Evolutionary conservation across 2,113 vertebrate genomes (phyloP).

Genomic region (Xiphophorus couchianus): DNA sequence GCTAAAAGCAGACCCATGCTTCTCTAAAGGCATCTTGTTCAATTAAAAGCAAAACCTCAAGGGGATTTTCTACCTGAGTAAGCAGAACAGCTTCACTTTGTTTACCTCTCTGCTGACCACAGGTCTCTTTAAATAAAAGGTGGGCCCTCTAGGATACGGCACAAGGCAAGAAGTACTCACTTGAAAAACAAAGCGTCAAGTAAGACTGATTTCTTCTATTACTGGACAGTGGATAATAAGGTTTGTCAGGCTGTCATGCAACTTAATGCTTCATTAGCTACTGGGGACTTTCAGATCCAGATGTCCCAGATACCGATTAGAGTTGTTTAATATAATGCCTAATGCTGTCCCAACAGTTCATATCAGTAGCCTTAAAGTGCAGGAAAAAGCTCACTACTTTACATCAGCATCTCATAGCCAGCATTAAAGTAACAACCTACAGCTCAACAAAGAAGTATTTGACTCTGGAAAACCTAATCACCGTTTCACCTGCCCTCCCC

Average conservation of each 20-base stretch:
- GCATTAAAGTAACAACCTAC: too few relatives aligned
- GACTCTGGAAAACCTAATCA: background rate
- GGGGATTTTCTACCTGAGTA: constrained; percentile 64
- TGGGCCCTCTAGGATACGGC: background rate
- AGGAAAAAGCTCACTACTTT: too few relatives aligned
- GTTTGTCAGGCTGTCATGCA: background rate
- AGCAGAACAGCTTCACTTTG: constrained; percentile 59
- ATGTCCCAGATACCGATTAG: background rate
- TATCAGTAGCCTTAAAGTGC: too few relatives aligned
- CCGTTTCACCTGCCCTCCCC: too few relatives aligned
- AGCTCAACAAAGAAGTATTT: background rate
- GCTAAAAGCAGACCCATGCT: constrained; percentile 29
- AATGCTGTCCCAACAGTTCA: background rate
- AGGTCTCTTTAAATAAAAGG: constrained; percentile 31
- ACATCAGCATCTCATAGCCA: too few relatives aligned
- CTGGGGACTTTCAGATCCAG: background rate
- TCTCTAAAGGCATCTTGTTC: constrained; percentile 46
- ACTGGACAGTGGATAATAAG: background rate
- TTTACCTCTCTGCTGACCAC: constrained; percentile 51
- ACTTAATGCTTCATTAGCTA: background rate
- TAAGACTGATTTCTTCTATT: background rate
- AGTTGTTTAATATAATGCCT: background rate
- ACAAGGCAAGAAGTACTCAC: background rate
- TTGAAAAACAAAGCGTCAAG: background rate
- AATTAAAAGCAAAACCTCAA: constrained; percentile 50